Base-by-base conservation (phyloP, 1,140 invertebrate species). In the Mamestra configurata region DNA sequence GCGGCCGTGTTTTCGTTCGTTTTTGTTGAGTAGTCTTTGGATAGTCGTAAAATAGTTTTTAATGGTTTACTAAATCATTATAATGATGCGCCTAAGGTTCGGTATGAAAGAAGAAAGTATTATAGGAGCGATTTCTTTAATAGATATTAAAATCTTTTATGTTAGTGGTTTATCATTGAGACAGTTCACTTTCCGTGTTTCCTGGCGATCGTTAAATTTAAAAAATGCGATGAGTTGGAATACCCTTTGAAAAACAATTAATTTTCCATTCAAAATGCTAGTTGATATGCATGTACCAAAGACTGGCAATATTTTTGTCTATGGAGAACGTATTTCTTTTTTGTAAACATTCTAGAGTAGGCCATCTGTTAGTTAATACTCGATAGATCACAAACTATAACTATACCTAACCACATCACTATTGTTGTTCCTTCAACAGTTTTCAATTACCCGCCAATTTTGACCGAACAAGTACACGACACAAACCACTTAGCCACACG, bases 1-100 rank as follows among this genome's bases (percentile, higher is more conserved):
- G 91, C 90, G 90, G 91, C 84, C 77, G 68, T 90, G 87, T 88
- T 84, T 79, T 55, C 73, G 84, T 88, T 82, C 79, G 80, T 40
- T 64, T 82, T 83, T 85, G 82, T 88, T 84, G 81, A 83, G 82
- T 84, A 83, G 82, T 84, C 83, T 84, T 83, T 83, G 87, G 73
- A 64, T 76, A 76, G 61, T 77, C 75, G 75, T 77, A 77, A 77
- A 77, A 77, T 77, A 77, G 80, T 77, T 79, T 77, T 79, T 79
- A 79, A 68, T 70, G 77, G 49, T 70, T 79, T 70, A 57, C 18
- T 79, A 79, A 79, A 79, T 79, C 77, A 79, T 79, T 79, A 70
- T 79, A 79, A 79, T 79, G 77, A 68, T 68, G 40, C 22, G 31
- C 35, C 37, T 53, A 40, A 20, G 35, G 71, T 64, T 40, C 11